phyloP scores from a whole-genome alignment of 2,113 vertebrate species.

The Ailurus styani region DNA sequence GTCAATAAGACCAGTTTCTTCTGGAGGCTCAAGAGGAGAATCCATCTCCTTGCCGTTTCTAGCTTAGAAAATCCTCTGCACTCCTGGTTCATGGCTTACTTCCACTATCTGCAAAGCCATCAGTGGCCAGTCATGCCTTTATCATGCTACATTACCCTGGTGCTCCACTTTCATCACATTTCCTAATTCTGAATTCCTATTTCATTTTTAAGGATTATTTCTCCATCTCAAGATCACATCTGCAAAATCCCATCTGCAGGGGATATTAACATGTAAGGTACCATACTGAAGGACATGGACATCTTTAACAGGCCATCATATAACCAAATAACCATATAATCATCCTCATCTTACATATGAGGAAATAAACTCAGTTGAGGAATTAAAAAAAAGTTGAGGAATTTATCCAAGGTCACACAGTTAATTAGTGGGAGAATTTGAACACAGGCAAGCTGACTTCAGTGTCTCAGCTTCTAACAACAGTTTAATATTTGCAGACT shows the following conservation, averaged over 20 bases:
- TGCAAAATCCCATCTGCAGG: neutral
- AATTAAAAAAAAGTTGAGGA: neutral
- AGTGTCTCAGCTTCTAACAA: neutral
- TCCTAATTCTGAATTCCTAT: neutral
- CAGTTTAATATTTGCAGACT: neutral
- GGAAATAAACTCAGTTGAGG: neutral
- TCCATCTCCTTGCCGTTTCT: neutral
- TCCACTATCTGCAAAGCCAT: neutral
- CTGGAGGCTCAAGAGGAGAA: neutral
- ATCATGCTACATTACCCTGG: neutral
- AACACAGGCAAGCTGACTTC: neutral
- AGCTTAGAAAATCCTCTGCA: neutral
- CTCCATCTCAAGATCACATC: neutral
- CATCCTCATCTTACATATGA: neutral
- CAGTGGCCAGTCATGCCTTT: neutral
- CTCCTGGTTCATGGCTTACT: neutral
- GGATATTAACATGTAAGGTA: neutral
- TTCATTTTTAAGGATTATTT: neutral
- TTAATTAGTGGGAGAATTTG: neutral
- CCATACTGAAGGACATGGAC: neutral
- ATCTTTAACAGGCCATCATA: neutral
- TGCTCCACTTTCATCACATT: neutral
- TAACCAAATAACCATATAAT: too few species aligned
- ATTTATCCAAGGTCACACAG: neutral
- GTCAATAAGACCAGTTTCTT: too few species aligned